Evolutionary conservation across 2,888 invertebrate genomes (phyloP), one percentile per base, ranked within the genome.

Genomic region (Mellilla xanthometata): DNA sequence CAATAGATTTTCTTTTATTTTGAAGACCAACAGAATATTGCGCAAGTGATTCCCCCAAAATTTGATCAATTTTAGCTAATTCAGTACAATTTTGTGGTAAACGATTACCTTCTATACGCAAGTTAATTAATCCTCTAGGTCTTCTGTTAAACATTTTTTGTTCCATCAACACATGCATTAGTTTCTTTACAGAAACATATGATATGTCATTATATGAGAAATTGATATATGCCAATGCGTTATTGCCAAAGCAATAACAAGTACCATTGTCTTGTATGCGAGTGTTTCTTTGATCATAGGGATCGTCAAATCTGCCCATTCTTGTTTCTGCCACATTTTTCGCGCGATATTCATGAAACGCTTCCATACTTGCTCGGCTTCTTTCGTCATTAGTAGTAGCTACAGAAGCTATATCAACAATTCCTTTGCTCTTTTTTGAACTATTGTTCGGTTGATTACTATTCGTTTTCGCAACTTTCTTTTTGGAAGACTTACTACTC

Each of bases 81-180:
- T 81, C 81, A 2, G 33, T 39, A 58, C 81, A 76, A 2, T 8
- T 2, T 0, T 33, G n/a, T 0, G 84, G 82, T n/a, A 83, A 22
- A 8, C 39, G 43, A 23, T 84, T 84, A 0, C 84, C 84, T 39
- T 81, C 77, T 2, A 83, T 57, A 2, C 54, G 52, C 1, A 83
- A 46, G 33, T 72, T 76, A 2, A 79, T 40, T 23, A 84, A 52
- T 0, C 84, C 84, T 9, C 40, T 24, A n/a, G 24, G 24, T n/a
- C 8, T 24, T 24, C 24, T 24, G 8, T 24, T 24, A 2, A 24
- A 24, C 4, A 3, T n/a, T n/a, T 8, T 24, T 24, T 24, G 24
- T 24, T 24, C 8, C 24, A 24, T 2, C 1, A 24, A n/a, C 7
- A 24, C 24, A 7, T 7, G 7, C 8, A 24, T 3, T 3, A 24